Conservation (phyloP, 2,113 vertebrate genomes). For the Dolichotis patagonum region DNA sequence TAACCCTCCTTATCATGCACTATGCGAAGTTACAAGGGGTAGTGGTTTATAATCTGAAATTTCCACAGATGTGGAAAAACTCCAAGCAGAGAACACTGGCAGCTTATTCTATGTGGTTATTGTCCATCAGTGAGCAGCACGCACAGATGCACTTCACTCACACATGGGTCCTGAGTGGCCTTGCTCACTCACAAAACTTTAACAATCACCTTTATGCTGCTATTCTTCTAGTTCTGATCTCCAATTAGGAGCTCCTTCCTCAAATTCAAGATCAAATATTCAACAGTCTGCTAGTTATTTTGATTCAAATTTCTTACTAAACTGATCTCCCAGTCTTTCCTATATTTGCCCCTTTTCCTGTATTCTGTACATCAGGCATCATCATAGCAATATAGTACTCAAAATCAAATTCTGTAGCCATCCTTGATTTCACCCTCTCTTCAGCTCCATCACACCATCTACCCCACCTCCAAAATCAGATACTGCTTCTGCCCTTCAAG, state of each 20-base stretch:
- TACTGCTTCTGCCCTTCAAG: not conserved
- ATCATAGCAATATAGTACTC: not conserved
- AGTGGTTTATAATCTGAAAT: not conserved
- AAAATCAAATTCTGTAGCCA: not conserved
- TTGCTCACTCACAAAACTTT: not conserved
- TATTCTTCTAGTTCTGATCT: not conserved
- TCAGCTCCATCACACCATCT: not conserved
- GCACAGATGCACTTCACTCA: not conserved
- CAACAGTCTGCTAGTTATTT: not conserved
- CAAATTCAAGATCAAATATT: not conserved
- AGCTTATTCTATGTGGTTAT: not conserved
- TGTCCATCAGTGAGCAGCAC: not conserved
- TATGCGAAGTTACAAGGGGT: not conserved
- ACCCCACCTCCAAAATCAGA: not conserved
- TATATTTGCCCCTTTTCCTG: not conserved
- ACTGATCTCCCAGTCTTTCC: not conserved
- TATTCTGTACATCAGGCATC: not conserved
- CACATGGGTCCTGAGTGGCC: not conserved
- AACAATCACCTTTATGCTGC: not conserved
- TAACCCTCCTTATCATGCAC: not conserved
- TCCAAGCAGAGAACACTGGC: not conserved
- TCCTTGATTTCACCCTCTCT: not conserved
- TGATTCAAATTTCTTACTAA: not conserved
- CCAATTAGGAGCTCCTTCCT: not conserved
- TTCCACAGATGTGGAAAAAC: not conserved